Evolutionary conservation across 2,888 invertebrate species (phyloP).

Genomic region (Agrochola litura): DNA sequence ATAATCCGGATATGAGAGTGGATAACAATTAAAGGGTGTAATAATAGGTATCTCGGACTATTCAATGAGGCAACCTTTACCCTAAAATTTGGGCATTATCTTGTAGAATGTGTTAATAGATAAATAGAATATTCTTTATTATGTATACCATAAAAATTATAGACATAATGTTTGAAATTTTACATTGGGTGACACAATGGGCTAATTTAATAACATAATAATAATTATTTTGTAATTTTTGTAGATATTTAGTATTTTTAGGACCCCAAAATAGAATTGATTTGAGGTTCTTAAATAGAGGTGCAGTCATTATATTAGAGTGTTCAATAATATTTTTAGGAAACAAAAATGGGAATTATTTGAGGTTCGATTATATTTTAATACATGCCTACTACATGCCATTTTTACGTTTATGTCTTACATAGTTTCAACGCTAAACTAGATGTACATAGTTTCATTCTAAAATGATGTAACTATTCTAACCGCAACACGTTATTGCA

Average conservation of each 20-base stretch:
- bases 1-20: slow-evolving; percentile 59
- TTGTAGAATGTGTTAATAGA: slow-evolving; percentile 7
- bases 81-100: slow-evolving; percentile 30
- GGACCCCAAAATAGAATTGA: neutral
- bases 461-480: neutral
- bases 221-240: no score
- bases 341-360: neutral
- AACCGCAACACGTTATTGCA: neutral
- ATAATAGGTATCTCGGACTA: slow-evolving; percentile 50
- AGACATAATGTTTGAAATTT: no score
- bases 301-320: neutral
- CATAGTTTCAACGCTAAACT: neutral
- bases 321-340: neutral
- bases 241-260: neutral
- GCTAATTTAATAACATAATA: no score
- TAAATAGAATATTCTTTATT: neutral
- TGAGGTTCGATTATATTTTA: neutral
- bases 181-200: no score
- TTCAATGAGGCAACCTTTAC: slow-evolving; percentile 52
- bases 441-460: neutral
- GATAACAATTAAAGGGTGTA: slow-evolving; percentile 62
- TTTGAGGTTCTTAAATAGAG: neutral
- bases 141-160: no score
- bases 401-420: neutral
- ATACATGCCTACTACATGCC: neutral